A percentile compares a stretch with the other conserved stretches of the same genome.
phyloP scores from a whole-genome alignment of 2,113 vertebrate species.

The Rana temporaria region DNA sequence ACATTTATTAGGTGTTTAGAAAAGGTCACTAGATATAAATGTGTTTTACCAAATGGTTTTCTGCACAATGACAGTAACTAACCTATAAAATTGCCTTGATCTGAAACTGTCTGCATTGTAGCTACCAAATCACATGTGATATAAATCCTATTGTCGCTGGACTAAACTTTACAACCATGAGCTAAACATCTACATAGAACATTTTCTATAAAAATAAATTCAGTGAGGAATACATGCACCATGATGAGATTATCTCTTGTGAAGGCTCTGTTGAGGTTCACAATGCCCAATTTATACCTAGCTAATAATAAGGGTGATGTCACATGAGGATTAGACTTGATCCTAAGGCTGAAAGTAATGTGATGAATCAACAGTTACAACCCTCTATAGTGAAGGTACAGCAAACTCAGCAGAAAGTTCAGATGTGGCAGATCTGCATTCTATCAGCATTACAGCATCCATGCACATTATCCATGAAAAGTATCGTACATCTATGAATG shows the following conservation, averaged over 20 bases:
- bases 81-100: no score
- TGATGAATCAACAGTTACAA: constrained; percentile 65
- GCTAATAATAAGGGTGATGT: constrained; percentile 63
- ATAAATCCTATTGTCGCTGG: no score
- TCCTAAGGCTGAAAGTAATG: constrained; percentile 62
- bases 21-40: no score
- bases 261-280: neutral
- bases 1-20: no score
- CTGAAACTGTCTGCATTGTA: no score
- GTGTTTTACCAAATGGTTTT: no score
- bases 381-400: constrained; percentile 55
- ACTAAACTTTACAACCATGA: neutral
- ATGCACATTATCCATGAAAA: constrained; percentile 50
- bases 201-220: neutral
- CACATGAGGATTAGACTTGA: constrained; percentile 68
- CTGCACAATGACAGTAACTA: no score
- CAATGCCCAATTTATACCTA: constrained; percentile 61
- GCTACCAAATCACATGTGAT: no score
- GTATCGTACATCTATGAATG: constrained; percentile 22
- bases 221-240: neutral
- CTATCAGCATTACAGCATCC: constrained; percentile 63
- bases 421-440: constrained; percentile 56
- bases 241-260: neutral
- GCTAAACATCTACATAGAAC: neutral
- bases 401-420: constrained; percentile 64